Evolutionary conservation across 1,140 invertebrate species (phyloP).

Genomic region (Ceratosolen solmsi): DNA sequence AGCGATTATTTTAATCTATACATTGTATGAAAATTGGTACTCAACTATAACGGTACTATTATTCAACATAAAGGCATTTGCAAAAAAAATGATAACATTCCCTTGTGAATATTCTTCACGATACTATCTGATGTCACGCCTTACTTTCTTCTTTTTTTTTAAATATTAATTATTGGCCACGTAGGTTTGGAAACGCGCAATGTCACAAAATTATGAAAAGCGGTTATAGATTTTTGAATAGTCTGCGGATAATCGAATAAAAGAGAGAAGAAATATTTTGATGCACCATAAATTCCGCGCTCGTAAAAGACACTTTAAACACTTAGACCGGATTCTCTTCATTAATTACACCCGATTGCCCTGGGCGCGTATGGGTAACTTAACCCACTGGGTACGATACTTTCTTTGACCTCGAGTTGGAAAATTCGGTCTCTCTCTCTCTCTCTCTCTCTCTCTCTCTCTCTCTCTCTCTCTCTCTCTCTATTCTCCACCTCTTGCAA

Average conservation of each 20-base stretch:
- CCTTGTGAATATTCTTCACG: too few species aligned
- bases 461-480: background rate
- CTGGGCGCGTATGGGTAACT: slow-evolving; percentile 55
- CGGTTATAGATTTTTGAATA: background rate
- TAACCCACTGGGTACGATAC: slow-evolving; percentile 61
- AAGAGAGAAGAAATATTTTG: background rate
- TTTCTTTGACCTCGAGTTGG: slow-evolving; percentile 57
- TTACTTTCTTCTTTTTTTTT: too few species aligned
- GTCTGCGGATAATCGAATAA: background rate
- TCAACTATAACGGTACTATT: too few species aligned
- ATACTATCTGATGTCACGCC: too few species aligned
- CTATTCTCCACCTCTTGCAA: slow-evolving; percentile 50
- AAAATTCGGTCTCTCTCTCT: slow-evolving; percentile 53
- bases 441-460: slow-evolving; percentile 42
- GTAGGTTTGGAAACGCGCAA: background rate
- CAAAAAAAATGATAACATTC: too few species aligned
- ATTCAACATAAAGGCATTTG: too few species aligned
- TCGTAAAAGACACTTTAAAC: slow-evolving; percentile 36
- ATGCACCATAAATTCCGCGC: slow-evolving; percentile 21
- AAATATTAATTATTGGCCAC: too few species aligned
- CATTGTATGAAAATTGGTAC: background rate
- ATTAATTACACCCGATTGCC: slow-evolving; percentile 41
- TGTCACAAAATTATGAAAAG: background rate
- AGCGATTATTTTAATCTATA: background rate
- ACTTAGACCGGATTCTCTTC: background rate